Evolutionary conservation across 2,113 vertebrate genomes (phyloP), one percentile per base, ranked within the genome.

Genomic region (Phylloscopus trochiloides): DNA sequence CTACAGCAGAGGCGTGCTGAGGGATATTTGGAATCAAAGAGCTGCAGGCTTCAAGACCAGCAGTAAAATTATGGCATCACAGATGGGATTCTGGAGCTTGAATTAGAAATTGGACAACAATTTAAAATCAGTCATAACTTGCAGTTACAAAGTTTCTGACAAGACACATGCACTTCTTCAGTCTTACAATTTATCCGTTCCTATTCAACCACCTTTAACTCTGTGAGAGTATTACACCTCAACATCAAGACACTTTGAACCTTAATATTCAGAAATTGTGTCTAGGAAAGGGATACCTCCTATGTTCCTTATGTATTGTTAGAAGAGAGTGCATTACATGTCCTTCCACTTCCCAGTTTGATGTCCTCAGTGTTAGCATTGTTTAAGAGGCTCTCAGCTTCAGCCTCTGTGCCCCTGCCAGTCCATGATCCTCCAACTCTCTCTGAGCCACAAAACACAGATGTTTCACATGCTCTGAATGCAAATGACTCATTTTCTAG

Each of bases 1-100:
- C 31, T 54, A 29, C 54, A 63, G 38, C 17, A 65, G 8, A 8
- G 6, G n/a, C 0, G 0, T 45, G 9, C 12, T 0, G 0, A 73
- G 19, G 16, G 18, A 7, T n/a, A 32, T 62, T 66, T 28, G 21
- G 26, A 77, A n/a, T 24, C 3, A 0, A 9, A 81, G 8, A 91
- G 18, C 7, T 31, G 7, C 20, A 72, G 36, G 19, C 40, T 77
- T 67, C 11, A 25, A 71, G 31, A 76, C 43, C 7, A 92, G 32
- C 14, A 38, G 24, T 19, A 68, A 45, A 68, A 45, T 19, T 67
- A 72, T 5, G 8, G 43, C 24, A 55, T n/a, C 24, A 38, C 1
- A 59, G 3, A 9, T 47, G 47, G 20, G 18, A 63, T 83, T 81
- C 10, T 38, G 28, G 12, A 78, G 28, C 12, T 68, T 59, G 15